These are phyloP conservation scores for Digitonthophagus gazella DNA, from an alignment of 2,888 invertebrate species.

Conservation along the genomic window DNA sequence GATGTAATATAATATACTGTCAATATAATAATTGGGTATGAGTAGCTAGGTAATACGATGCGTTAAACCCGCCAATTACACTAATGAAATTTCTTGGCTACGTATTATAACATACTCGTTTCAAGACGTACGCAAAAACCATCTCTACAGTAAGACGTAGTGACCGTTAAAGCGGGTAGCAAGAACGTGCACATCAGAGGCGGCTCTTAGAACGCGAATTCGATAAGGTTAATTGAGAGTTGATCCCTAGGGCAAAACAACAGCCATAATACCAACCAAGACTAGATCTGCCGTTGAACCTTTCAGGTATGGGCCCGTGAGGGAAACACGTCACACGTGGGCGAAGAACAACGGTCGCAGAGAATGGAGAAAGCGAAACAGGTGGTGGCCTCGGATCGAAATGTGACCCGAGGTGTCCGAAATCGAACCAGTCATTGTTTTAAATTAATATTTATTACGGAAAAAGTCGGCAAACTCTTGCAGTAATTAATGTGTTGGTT, in stretches of 20 bases:
- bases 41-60: slow-evolving; percentile 29
- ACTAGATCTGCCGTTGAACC: background rate
- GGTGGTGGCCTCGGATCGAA: background rate
- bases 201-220: slow-evolving; percentile 1
- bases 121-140: background rate
- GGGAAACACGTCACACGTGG: background rate
- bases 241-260: background rate
- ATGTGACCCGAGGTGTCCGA: slow-evolving; percentile 3
- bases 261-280: background rate
- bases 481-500: background rate
- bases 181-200: slow-evolving; percentile 12
- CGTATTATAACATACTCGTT: background rate
- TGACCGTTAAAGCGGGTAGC: slow-evolving; percentile 13
- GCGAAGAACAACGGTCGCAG: background rate
- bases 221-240: slow-evolving; percentile 17
- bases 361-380: background rate
- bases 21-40: slow-evolving; percentile 31
- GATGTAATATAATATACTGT: slow-evolving; percentile 34
- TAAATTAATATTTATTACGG: slow-evolving; percentile 17
- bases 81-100: slow-evolving; percentile 31
- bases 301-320: background rate
- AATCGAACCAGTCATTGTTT: slow-evolving; percentile 20
- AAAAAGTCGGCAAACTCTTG: background rate
- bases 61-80: slow-evolving; percentile 31
- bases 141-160: too few relatives aligned